These are phyloP conservation scores for Clinocottus analis DNA, from an alignment of 2,113 vertebrate species.

Conservation along the genomic window DNA sequence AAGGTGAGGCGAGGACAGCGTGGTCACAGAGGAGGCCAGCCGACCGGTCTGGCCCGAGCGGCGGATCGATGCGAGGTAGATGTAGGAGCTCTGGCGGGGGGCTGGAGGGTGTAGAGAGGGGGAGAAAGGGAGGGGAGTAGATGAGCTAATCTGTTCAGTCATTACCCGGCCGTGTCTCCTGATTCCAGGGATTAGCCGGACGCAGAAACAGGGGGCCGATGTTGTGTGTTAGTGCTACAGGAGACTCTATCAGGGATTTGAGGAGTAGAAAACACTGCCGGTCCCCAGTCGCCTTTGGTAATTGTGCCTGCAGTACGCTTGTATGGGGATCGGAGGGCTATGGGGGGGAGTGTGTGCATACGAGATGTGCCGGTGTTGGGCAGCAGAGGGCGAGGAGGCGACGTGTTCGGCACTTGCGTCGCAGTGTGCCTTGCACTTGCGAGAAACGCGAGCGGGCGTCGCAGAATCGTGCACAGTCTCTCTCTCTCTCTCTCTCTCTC, in stretches of 20 bases:
- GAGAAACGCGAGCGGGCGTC: conserved; percentile 18
- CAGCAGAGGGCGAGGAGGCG: conserved; percentile 6
- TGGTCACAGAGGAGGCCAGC: conserved; percentile 16
- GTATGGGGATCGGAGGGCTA: conserved; percentile 31
- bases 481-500: neutral
- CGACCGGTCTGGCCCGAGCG: conserved; percentile 35
- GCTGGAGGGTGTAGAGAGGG: neutral
- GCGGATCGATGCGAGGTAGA: conserved; percentile 67
- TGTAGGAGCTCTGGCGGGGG: conserved; percentile 54
- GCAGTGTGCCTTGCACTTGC: neutral
- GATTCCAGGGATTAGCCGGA: conserved; percentile 76
- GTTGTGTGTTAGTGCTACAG: conserved; percentile 72
- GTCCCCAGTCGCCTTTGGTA: conserved; percentile 59
- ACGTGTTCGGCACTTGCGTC: conserved; percentile 18
- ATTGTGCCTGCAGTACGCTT: conserved; percentile 47
- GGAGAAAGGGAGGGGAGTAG: conserved; percentile 35
- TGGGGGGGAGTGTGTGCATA: conserved; percentile 23
- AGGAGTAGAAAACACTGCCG: conserved; percentile 55
- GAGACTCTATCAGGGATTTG: conserved; percentile 69
- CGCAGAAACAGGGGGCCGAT: conserved; percentile 67
- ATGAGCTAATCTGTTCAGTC: conserved; percentile 78
- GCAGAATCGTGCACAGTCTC: neutral
- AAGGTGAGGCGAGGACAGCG: conserved; percentile 35
- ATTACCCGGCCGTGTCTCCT: conserved; percentile 69
- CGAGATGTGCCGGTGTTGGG: conserved; percentile 6